Conservation (phyloP, 2,797 vertebrate genomes). For the Moxostoma hubbsi region DNA sequence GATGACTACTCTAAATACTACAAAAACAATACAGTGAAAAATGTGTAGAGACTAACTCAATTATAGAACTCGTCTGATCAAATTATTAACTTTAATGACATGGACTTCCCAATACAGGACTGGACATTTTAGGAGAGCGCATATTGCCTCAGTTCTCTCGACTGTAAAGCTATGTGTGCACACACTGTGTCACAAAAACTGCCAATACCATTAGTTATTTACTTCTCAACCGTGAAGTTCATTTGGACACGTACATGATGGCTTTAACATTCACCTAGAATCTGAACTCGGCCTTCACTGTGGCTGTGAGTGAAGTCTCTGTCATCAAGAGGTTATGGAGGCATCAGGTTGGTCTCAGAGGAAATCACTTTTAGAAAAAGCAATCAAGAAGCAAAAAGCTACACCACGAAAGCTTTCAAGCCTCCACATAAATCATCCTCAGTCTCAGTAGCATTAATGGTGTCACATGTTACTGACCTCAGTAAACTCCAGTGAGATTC, state of each 20-base stretch:
- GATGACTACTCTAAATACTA: too few species aligned
- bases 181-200: too few species aligned
- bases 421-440: slow-evolving; percentile 29
- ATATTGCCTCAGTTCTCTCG: too few species aligned
- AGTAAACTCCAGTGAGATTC: neutral
- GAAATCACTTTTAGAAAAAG: slow-evolving; percentile 43
- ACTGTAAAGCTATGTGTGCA: too few species aligned
- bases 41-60: too few species aligned
- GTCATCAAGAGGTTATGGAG: slow-evolving; percentile 3
- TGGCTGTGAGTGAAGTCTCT: neutral
- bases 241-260: neutral
- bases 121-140: too few species aligned
- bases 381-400: slow-evolving; percentile 29
- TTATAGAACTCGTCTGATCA: too few species aligned
- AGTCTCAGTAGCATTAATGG: slow-evolving; percentile 11
- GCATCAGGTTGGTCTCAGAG: slow-evolving; percentile 26
- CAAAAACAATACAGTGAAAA: too few species aligned
- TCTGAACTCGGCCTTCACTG: neutral
- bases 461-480: slow-evolving; percentile 17
- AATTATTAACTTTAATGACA: too few species aligned
- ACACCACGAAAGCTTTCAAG: slow-evolving; percentile 11
- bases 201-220: too few species aligned
- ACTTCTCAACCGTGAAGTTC: neutral
- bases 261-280: neutral
- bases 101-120: too few species aligned